Conservation (phyloP, 2,888 invertebrate species). For the Exephanes ischioxanthus region DNA sequence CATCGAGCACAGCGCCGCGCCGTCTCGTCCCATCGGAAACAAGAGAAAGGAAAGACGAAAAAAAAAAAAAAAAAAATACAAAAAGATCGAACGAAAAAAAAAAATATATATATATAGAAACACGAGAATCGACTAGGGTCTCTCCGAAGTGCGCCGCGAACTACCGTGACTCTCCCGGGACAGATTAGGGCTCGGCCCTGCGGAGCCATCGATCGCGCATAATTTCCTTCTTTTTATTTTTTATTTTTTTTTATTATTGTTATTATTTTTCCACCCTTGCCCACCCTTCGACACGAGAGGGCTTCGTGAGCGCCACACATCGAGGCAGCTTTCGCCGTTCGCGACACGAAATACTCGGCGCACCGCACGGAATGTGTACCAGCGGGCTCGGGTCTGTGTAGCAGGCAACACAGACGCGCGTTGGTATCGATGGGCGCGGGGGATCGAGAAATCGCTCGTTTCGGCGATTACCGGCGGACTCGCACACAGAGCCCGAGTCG, state of each 20-base stretch:
- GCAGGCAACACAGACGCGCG: background rate
- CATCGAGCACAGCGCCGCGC: constrained; percentile 65
- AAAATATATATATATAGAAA: constrained; percentile 3
- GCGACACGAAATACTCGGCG: constrained; percentile 21
- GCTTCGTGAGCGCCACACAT: constrained; percentile 33
- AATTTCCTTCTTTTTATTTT: constrained; percentile 56
- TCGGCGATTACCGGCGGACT: constrained; percentile 36
- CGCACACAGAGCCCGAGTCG: constrained; percentile 20
- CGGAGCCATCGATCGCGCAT: constrained; percentile 65
- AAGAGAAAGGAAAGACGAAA: constrained; percentile 20
- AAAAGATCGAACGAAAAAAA: constrained; percentile 14
- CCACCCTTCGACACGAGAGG: constrained; percentile 19
- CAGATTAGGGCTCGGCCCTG: constrained; percentile 47
- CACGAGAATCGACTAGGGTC: constrained; percentile 3
- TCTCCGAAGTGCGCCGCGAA: constrained; percentile 1
- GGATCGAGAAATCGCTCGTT: constrained; percentile 49
- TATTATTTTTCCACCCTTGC: constrained; percentile 13
- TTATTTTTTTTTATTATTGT: constrained; percentile 25
- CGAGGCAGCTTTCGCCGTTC: constrained; percentile 34
- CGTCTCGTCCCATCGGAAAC: constrained; percentile 13
- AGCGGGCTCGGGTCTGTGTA: background rate
- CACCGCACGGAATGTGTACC: background rate
- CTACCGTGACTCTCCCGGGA: constrained; percentile 54
- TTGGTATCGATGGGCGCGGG: constrained; percentile 36
- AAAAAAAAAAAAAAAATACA: constrained; percentile 11